Evolutionary conservation across 1,140 invertebrate species (phyloP).

Genomic region (Nomia melanderi): DNA sequence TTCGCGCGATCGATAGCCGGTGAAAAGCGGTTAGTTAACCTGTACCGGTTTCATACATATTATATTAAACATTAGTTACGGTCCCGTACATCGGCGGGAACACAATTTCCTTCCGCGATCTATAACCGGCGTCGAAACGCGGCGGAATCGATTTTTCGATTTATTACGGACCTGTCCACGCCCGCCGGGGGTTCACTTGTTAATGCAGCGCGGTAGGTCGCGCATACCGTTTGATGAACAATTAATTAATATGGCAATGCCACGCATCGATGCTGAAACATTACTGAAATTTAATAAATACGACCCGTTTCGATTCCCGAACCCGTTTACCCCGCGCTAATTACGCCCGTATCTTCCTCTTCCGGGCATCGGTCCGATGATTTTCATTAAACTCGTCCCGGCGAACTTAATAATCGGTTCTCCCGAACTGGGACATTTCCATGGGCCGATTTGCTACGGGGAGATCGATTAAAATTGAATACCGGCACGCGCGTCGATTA

Average conservation of each 20-base stretch:
- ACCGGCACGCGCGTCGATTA: too few relatives aligned
- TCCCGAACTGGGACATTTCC: too few relatives aligned
- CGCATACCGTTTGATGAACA: constrained; percentile 23
- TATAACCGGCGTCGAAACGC: not conserved
- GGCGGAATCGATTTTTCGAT: constrained; percentile 11
- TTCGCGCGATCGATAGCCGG: too few relatives aligned
- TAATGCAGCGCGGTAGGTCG: not conserved
- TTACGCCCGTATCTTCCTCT: not conserved
- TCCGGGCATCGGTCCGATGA: not conserved
- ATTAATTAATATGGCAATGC: constrained; percentile 30
- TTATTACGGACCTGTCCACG: not conserved
- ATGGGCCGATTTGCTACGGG: not conserved
- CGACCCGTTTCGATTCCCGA: not conserved
- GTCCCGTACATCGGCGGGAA: not conserved
- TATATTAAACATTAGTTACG: too few relatives aligned
- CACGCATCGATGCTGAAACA: constrained; percentile 6
- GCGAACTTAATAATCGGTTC: constrained; percentile 16
- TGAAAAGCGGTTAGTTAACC: too few relatives aligned
- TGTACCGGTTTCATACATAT: too few relatives aligned
- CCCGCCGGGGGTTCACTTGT: not conserved
- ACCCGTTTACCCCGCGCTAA: not conserved
- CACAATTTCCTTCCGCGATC: not conserved
- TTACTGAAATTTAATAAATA: constrained; percentile 42
- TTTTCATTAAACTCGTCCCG: constrained; percentile 1
- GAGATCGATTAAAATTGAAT: too few relatives aligned